Conservation (phyloP, 2,113 vertebrate genomes). For the Ceratotherium simum region DNA sequence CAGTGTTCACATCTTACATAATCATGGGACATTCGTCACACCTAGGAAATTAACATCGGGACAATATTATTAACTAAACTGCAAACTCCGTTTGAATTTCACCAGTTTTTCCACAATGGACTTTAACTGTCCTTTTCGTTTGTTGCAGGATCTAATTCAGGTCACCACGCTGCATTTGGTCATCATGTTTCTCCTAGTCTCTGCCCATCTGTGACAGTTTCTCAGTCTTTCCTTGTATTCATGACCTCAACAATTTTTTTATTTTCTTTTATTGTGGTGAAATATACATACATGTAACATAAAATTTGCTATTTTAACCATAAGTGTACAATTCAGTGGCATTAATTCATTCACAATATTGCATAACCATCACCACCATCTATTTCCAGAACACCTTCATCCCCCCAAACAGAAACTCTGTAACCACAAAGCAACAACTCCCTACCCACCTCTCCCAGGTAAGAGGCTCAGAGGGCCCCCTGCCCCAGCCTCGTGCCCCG, state of each 20-base stretch:
- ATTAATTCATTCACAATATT: background rate
- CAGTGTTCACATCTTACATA: conserved; percentile 45
- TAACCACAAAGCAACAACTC: background rate
- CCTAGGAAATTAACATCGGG: background rate
- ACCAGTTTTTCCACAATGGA: background rate
- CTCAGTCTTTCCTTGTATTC: background rate
- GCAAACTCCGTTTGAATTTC: background rate
- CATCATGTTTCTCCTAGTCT: background rate
- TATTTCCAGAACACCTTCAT: background rate
- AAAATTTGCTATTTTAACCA: background rate
- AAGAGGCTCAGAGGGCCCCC: background rate
- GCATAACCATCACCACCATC: background rate
- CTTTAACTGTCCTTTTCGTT: background rate
- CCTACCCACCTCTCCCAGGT: background rate
- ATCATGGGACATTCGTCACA: background rate
- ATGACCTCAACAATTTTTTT: background rate
- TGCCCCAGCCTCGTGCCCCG: background rate
- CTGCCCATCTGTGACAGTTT: background rate
- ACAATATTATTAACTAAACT: background rate
- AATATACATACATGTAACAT: too few relatives aligned
- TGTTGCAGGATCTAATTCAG: fast-evolving
- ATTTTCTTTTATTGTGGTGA: background rate
- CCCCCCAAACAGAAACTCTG: background rate
- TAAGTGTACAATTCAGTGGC: background rate
- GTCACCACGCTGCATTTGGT: fast-evolving